phyloP scores from a whole-genome alignment of 2,797 vertebrate species.

The Mastacembelus armatus region DNA sequence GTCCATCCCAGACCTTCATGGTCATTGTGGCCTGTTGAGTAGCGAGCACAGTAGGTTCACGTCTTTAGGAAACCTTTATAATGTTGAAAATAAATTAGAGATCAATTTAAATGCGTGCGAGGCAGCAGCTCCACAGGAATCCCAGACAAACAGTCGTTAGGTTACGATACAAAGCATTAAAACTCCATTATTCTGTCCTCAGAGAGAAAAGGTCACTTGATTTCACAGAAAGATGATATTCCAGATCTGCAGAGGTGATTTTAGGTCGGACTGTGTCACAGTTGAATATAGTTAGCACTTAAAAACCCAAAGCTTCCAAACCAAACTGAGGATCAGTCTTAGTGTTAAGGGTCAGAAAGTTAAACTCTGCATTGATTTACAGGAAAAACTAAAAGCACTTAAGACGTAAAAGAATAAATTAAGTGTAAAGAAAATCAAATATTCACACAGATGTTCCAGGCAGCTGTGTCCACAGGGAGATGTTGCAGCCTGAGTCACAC shows the following conservation, averaged over 20 bases:
- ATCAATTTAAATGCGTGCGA: slow-evolving; percentile 1
- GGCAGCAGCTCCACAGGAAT: slow-evolving; percentile 17
- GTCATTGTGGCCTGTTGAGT: too few relatives aligned
- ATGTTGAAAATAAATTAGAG: slow-evolving; percentile 3
- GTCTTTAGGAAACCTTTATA: background rate
- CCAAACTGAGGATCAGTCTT: background rate
- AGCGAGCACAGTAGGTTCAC: too few relatives aligned
- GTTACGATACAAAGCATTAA: slow-evolving; percentile 14
- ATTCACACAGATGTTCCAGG: slow-evolving; percentile 2
- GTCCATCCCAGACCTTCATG: too few relatives aligned
- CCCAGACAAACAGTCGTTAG: slow-evolving; percentile 8
- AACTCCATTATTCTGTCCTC: slow-evolving; percentile 31
- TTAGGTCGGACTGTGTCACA: background rate
- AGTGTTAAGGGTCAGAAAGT: background rate
- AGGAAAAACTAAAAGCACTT: background rate
- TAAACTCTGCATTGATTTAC: slow-evolving; percentile 12
- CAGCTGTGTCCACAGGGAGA: background rate
- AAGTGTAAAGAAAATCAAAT: slow-evolving; percentile 10
- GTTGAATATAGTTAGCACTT: background rate
- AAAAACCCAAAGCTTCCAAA: background rate
- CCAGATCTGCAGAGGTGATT: background rate
- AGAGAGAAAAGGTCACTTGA: slow-evolving; percentile 33
- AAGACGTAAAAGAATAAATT: slow-evolving; percentile 54
- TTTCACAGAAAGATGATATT: slow-evolving; percentile 9
- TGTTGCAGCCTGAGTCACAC: background rate